Base-by-base conservation (phyloP, 2,113 vertebrate genomes). In the Orycteropus afer region DNA sequence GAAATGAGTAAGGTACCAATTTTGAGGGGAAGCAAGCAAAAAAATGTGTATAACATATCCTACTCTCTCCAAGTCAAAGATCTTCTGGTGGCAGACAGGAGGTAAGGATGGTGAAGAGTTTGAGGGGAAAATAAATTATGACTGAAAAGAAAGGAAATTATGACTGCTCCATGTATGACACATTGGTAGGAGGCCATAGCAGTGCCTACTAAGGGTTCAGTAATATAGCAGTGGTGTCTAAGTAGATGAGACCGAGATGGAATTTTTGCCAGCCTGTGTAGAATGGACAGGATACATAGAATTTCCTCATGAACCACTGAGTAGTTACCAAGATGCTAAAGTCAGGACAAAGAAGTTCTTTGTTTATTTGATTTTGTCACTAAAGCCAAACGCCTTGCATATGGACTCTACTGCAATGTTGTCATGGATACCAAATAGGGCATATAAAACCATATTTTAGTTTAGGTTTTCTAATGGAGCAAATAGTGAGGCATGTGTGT, bases 21-120 rank as follows among this genome's bases (percentile, higher is more conserved):
- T 12, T 15, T 47, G 42, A 77, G n/a, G 15, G 23, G 10, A 73
- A 63, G 12, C 2, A 12, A n/a, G 2, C 5, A 23, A 4, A 90
- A 32, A 34, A 29, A 37, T 7, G 8, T 23, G 1, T 6, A 4
- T 2, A 17, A n/a, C 18, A 6, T 2, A n/a, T 14, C 42, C 25
- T 74, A 11, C 42, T 6, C 18, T 45, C 53, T 51, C 20, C 45
- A 34, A 53, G 3, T 7, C 20, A 27, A 13, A 61, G 11, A 10
- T 34, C 61, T 81, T 76, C 49, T 51, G 67, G 12, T 37, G 73
- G 29, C 4, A 25, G 13, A 3, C 23, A 5, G n/a, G 42, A 34
- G 3, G 13, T 29, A 1, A 59, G 2, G 13, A 40, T 20, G 2
- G 9, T 53, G 12, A 13, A 7, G 17, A 23, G 59, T 13, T 69